Conservation (phyloP, 1,140 invertebrate species). For the Penaeus indicus region DNA sequence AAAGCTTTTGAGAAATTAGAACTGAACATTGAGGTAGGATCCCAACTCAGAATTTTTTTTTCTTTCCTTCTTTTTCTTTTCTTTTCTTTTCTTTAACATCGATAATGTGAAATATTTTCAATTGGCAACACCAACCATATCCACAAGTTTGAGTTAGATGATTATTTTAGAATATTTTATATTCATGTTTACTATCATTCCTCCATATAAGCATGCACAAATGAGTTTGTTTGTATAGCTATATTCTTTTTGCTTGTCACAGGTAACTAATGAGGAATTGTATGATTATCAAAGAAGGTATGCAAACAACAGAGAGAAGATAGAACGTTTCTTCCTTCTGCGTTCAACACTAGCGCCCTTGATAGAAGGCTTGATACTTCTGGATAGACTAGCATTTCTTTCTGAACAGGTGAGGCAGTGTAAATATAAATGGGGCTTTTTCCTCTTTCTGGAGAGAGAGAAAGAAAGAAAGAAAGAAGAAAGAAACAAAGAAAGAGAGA, state of each 20-base stretch:
- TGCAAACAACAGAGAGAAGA: not conserved
- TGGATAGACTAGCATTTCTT: slow-evolving; percentile 44
- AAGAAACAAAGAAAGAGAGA: not conserved
- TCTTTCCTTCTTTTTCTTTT: no score
- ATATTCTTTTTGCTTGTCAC: not conserved
- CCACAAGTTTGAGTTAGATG: no score
- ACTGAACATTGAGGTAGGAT: slow-evolving; percentile 32
- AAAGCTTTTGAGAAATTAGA: slow-evolving; percentile 34
- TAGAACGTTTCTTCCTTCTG: slow-evolving; percentile 45
- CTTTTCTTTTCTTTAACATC: no score
- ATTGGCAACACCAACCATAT: no score
- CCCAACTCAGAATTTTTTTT: no score
- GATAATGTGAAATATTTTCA: no score
- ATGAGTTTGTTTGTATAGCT: not conserved
- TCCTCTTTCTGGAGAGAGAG: no score
- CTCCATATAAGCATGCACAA: not conserved
- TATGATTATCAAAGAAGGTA: slow-evolving; percentile 13
- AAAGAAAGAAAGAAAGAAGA: not conserved
- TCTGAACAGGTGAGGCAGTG: slow-evolving; percentile 37
- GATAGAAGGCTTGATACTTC: slow-evolving; percentile 43
- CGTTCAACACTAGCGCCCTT: slow-evolving; percentile 45
- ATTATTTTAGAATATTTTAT: not conserved
- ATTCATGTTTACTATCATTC: not conserved
- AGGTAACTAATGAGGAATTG: slow-evolving; percentile 40
- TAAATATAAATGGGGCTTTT: no score